Percentiles rank a stretch among this genome's conserved stretches.
phyloP scores from a whole-genome alignment of 2,888 invertebrate species.

The Nomada goodeniana region DNA sequence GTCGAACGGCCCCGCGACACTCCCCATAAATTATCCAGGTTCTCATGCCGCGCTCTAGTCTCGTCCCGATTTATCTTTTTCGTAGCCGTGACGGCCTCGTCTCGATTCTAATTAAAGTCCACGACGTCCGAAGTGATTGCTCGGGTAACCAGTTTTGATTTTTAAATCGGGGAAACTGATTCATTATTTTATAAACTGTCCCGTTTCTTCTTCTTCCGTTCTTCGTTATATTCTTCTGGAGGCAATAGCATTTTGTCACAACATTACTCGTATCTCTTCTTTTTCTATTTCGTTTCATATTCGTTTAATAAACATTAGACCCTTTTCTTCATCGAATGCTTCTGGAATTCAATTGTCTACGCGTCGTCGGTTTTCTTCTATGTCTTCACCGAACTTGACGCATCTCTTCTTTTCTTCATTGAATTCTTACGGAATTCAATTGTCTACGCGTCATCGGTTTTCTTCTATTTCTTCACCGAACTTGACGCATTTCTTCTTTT shows the following conservation, averaged over 20 bases:
- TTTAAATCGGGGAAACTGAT: neutral
- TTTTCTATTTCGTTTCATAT: neutral
- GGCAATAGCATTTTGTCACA: neutral
- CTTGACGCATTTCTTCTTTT: no score
- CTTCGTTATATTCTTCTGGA: neutral
- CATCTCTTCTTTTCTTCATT: no score
- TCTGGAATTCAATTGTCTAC: no score
- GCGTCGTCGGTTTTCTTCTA: no score
- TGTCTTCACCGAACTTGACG: no score
- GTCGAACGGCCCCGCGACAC: slow-evolving; percentile 65
- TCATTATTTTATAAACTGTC: neutral
- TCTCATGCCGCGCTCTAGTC: slow-evolving; percentile 15
- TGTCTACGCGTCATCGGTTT: no score
- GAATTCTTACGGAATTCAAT: no score
- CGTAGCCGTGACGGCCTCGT: slow-evolving; percentile 9
- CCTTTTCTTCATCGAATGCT: neutral
- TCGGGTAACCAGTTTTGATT: neutral
- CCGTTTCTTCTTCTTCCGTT: no score
- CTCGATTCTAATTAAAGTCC: slow-evolving; percentile 47
- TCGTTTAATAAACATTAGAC: neutral
- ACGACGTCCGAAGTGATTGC: neutral
- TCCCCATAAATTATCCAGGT: slow-evolving; percentile 66
- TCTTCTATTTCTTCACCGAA: no score
- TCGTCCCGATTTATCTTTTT: slow-evolving; percentile 60
- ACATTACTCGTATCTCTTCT: neutral